Percentiles rank a stretch among this genome's conserved stretches.
Evolutionary conservation across 2,113 vertebrate genomes (phyloP).

Genomic region (Damaliscus lunatus): DNA sequence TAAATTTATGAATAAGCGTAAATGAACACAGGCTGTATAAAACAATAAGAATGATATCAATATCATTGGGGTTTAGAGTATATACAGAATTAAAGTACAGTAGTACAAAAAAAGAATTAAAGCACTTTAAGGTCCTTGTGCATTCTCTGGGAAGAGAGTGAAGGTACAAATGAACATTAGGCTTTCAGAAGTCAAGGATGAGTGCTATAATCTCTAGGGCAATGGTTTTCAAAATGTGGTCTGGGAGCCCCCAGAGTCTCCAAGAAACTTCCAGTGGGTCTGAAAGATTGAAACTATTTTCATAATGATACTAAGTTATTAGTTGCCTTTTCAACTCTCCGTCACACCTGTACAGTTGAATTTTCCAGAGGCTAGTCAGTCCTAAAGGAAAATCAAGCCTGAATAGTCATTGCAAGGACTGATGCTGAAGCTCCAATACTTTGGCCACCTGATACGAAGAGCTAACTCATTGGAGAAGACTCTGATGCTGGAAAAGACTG

Average conservation of each 20-base stretch:
- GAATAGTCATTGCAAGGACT: not conserved
- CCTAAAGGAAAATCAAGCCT: not conserved
- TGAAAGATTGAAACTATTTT: constrained; percentile 20
- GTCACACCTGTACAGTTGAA: not conserved
- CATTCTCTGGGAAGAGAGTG: not conserved
- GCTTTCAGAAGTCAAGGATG: not conserved
- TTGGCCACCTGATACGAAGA: not conserved
- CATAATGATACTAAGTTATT: not conserved
- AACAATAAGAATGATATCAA: not conserved
- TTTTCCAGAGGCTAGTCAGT: not conserved
- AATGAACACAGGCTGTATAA: not conserved
- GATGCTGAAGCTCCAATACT: not conserved
- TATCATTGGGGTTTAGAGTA: not conserved
- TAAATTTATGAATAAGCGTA: not conserved
- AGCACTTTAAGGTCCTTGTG: not conserved
- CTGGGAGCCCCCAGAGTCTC: not conserved
- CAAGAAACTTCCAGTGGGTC: not conserved
- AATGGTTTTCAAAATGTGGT: not conserved
- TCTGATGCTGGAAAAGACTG: not conserved
- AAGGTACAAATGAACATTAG: not conserved
- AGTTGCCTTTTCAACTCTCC: not conserved
- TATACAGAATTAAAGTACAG: not conserved
- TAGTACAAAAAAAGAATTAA: not conserved
- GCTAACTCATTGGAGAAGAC: not conserved
- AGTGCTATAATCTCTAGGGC: not conserved